Percentiles rank a stretch among this genome's conserved stretches.
These are phyloP conservation scores for Florisuga fusca DNA, from an alignment of 2,797 vertebrate species.

Conservation along the genomic window DNA sequence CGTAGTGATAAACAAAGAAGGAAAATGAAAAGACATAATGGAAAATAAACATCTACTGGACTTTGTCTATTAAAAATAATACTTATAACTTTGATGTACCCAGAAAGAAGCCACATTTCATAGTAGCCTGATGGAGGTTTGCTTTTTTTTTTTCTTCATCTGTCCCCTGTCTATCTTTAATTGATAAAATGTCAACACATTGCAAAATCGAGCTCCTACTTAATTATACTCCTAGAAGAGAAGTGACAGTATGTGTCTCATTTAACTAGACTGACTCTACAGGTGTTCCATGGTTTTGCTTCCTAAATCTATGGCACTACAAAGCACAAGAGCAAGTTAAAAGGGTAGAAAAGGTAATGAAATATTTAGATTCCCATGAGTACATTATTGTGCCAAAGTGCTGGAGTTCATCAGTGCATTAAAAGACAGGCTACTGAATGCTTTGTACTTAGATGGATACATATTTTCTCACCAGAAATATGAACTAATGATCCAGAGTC, in stretches of 20 bases:
- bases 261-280: neutral
- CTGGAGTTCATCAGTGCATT: neutral
- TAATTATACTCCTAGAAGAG: neutral
- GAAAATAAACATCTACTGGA: neutral
- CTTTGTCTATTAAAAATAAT: neutral
- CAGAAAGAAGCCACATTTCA: neutral
- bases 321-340: neutral
- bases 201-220: neutral
- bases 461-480: neutral
- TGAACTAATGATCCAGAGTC: neutral
- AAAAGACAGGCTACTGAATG: neutral
- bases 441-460: neutral
- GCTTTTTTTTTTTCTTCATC: neutral
- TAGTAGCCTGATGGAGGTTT: neutral
- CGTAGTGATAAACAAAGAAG: neutral
- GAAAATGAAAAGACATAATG: neutral
- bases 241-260: neutral
- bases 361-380: neutral
- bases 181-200: neutral
- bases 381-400: neutral
- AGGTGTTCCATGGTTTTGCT: neutral
- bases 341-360: neutral
- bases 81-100: neutral
- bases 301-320: neutral
- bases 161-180: neutral